phyloP scores from a whole-genome alignment of 2,797 vertebrate genomes.

The Megaceryle alcyon region DNA sequence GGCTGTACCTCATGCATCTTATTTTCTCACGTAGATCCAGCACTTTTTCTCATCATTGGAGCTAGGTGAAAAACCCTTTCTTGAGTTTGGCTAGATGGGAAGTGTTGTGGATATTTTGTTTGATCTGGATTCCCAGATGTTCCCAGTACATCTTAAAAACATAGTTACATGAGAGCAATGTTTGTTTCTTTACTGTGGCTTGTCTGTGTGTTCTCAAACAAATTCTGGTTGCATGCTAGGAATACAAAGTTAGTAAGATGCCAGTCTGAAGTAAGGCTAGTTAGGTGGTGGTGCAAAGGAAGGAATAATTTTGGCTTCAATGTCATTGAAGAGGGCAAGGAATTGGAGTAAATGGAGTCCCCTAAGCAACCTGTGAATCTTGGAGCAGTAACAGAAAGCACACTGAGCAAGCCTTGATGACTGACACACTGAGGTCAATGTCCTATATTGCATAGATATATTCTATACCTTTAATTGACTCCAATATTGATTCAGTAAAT shows the following conservation, averaged over 20 bases:
- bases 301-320: neutral
- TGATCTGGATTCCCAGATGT: neutral
- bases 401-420: neutral
- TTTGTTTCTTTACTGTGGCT: neutral
- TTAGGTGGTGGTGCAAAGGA: neutral
- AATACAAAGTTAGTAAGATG: neutral
- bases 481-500: neutral
- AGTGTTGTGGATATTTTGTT: conserved; percentile 1
- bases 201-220: neutral
- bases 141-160: neutral
- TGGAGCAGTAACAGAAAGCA: neutral
- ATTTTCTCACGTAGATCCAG: neutral
- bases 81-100: neutral
- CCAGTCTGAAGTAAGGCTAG: neutral
- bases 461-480: neutral
- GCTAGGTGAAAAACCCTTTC: neutral
- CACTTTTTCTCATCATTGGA: neutral
- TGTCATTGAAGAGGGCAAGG: neutral
- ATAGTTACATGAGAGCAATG: neutral
- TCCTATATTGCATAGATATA: rapidly evolving
- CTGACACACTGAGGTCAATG: neutral
- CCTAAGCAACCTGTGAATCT: neutral
- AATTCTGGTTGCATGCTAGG: neutral
- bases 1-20: neutral
- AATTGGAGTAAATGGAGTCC: neutral